These are phyloP conservation scores for Mirounga angustirostris DNA, from an alignment of 2,113 vertebrate species.

Conservation along the genomic window DNA sequence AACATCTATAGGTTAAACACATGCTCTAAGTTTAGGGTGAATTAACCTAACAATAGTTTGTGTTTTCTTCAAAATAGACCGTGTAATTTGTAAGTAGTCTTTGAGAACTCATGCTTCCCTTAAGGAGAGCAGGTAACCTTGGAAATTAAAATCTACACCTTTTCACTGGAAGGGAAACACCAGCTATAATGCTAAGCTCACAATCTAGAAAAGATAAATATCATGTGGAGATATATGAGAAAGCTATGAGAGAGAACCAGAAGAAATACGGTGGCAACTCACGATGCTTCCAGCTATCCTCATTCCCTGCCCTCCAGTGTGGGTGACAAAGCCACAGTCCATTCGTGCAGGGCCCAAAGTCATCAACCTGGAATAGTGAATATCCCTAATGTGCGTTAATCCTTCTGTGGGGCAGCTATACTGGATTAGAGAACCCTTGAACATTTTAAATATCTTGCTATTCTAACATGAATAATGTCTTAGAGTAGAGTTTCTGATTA, in stretches of 20 bases:
- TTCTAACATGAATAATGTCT: neutral
- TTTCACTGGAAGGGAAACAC: neutral
- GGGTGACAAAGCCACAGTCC: neutral
- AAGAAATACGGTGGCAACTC: neutral
- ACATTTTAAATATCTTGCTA: neutral
- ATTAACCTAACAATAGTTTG: neutral
- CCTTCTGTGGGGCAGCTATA: neutral
- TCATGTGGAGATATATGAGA: neutral
- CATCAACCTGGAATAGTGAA: neutral
- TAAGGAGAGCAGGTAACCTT: neutral
- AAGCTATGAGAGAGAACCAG: neutral
- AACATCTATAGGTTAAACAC: conserved; percentile 14
- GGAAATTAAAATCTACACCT: neutral
- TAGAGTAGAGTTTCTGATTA: neutral
- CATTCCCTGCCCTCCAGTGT: neutral
- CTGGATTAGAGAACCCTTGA: neutral
- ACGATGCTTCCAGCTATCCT: neutral
- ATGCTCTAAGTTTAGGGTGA: neutral
- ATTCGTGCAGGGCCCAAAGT: too few relatives aligned
- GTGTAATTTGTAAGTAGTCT: neutral
- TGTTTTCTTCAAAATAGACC: conserved; percentile 38
- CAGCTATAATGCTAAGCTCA: neutral
- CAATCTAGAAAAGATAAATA: neutral
- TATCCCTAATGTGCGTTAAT: neutral
- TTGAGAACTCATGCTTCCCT: conserved; percentile 14